These are phyloP conservation scores for Beroe ovata DNA, from an alignment of 37 sponge, comb jelly and placozoan species.

Conservation along the genomic window DNA sequence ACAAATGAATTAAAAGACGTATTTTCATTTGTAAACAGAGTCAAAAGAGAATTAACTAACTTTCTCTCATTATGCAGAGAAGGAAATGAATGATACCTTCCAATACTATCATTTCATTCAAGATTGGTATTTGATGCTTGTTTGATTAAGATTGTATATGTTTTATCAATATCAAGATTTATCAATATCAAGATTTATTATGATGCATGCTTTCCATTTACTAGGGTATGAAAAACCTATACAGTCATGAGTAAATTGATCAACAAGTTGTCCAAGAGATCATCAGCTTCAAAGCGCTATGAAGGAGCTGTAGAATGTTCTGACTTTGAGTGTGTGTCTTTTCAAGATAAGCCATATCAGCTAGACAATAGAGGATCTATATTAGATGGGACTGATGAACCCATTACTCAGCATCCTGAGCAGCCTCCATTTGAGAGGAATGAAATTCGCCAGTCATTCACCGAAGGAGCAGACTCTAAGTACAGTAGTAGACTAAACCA, in stretches of 20 bases:
- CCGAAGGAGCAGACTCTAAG: slow-evolving; percentile 13
- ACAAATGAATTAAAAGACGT: too few species aligned
- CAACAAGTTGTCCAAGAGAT: slow-evolving; percentile 9
- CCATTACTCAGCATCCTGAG: neutral
- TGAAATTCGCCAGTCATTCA: slow-evolving; percentile 53
- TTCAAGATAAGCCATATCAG: slow-evolving; percentile 63
- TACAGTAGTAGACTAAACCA: neutral
- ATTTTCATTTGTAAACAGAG: too few species aligned
- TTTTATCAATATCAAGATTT: too few species aligned
- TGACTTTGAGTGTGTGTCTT: slow-evolving; percentile 56
- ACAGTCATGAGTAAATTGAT: slow-evolving; percentile 47
- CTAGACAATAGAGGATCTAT: neutral
- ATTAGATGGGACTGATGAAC: neutral
- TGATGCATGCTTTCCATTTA: too few species aligned
- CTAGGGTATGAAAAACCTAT: neutral
- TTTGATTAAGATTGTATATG: too few species aligned
- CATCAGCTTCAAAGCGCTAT: neutral
- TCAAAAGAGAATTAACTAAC: too few species aligned
- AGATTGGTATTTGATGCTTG: too few species aligned
- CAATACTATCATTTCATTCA: too few species aligned
- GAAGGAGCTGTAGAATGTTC: slow-evolving; percentile 60
- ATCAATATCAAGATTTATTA: too few species aligned
- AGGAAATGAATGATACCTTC: too few species aligned
- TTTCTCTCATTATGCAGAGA: too few species aligned
- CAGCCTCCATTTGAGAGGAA: slow-evolving; percentile 9